These are phyloP conservation scores for Ceratoteleas bidentatus DNA, from an alignment of 1,140 invertebrate species.

Conservation along the genomic window DNA sequence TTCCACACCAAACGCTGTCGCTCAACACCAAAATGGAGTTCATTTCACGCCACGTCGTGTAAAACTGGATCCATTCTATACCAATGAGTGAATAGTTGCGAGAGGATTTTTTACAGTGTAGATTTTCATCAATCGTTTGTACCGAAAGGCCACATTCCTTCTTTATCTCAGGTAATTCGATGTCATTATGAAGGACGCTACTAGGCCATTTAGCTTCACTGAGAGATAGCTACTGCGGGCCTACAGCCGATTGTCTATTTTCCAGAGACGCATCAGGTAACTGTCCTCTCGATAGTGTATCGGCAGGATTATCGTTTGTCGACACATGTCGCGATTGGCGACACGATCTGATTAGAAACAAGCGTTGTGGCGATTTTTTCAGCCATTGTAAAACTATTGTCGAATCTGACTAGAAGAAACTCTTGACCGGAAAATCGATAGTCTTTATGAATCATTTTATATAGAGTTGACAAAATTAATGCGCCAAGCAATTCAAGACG, in stretches of 20 bases:
- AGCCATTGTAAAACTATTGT: slow-evolving; percentile 2
- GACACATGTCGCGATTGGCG: background rate
- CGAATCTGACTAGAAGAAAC: background rate
- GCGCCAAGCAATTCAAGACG: background rate
- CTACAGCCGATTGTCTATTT: background rate
- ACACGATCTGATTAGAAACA: background rate
- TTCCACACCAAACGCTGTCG: too few species aligned
- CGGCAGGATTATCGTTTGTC: background rate
- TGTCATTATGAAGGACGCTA: too few species aligned
- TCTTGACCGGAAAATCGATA: background rate
- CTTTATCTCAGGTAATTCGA: too few species aligned
- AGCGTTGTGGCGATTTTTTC: background rate
- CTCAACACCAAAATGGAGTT: too few species aligned
- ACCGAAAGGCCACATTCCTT: background rate
- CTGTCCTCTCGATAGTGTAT: background rate
- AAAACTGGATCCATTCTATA: too few species aligned
- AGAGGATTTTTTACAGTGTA: too few species aligned
- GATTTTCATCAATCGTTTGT: background rate
- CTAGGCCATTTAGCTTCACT: too few species aligned
- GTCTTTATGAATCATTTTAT: background rate
- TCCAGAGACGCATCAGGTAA: background rate
- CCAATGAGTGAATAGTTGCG: too few species aligned
- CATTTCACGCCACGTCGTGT: too few species aligned
- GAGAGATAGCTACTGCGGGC: background rate
- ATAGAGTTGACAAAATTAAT: background rate